phyloP scores from a whole-genome alignment of 2,113 vertebrate genomes.

The Podiceps cristatus region DNA sequence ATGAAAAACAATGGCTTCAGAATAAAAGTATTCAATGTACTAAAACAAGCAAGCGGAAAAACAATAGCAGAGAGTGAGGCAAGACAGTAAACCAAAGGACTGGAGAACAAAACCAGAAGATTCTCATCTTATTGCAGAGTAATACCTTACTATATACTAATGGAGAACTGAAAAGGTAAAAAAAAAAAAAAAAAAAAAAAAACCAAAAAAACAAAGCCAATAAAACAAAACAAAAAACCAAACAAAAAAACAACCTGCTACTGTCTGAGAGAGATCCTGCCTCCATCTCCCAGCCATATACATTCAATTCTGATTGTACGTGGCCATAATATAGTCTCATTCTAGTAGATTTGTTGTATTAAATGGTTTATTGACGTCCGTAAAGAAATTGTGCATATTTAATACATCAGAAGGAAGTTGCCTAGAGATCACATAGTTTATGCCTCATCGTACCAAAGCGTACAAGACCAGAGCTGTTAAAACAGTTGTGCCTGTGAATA shows the following conservation, averaged over 20 bases:
- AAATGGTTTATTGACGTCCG: background rate
- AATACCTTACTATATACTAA: background rate
- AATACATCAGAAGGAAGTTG: background rate
- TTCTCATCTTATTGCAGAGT: background rate
- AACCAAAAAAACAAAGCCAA: too few relatives aligned
- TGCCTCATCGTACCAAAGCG: background rate
- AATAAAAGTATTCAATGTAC: background rate
- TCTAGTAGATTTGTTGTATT: background rate
- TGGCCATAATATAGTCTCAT: background rate
- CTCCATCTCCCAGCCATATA: background rate
- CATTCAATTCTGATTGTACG: background rate
- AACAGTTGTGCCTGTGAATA: background rate
- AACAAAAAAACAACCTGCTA: background rate
- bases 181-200: background rate
- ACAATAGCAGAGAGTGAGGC: background rate
- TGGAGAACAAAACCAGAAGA: background rate
- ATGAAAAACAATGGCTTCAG: background rate
- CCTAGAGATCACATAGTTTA: background rate
- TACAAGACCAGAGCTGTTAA: background rate
- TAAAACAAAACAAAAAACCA: too few relatives aligned
- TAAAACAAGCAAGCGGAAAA: background rate
- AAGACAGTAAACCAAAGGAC: background rate
- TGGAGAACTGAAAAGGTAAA: background rate
- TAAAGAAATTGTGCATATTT: background rate
- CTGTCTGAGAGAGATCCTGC: background rate